A percentile compares a stretch with the other conserved stretches of the same genome.
Conservation (phyloP, 2,113 vertebrate genomes). For the Tupaia chinensis region DNA sequence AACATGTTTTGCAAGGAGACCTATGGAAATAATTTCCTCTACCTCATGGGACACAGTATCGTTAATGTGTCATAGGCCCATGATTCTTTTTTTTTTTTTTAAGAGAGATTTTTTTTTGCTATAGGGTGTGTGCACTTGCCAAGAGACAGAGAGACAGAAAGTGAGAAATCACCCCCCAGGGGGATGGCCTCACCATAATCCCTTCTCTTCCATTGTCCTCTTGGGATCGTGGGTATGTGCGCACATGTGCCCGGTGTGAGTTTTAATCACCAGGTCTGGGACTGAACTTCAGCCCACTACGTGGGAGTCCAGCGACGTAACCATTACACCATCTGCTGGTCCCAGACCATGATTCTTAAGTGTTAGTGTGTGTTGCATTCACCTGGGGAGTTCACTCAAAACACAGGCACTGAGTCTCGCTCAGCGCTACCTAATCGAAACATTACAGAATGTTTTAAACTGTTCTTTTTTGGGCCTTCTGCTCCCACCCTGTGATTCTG, state of each 20-base stretch:
- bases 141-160: too few relatives aligned
- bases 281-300: too few relatives aligned
- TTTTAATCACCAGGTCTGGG: too few relatives aligned
- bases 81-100: background rate
- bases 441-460: background rate
- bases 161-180: too few relatives aligned
- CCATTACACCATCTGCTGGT: too few relatives aligned
- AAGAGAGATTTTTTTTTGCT: too few relatives aligned
- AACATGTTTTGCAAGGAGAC: conserved; percentile 15
- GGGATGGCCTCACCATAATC: too few relatives aligned
- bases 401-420: background rate
- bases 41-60: background rate
- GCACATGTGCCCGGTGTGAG: too few relatives aligned
- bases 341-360: background rate
- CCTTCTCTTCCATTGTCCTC: too few relatives aligned
- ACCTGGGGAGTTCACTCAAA: background rate
- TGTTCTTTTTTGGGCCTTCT: background rate
- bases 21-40: background rate
- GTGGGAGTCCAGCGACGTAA: too few relatives aligned
- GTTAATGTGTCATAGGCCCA: background rate
- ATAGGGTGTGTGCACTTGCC: too few relatives aligned
- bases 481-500: background rate
- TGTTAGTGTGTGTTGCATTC: background rate
- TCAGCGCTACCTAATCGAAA: background rate
- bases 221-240: too few relatives aligned